These are phyloP conservation scores for Centropyge bicolor DNA, from an alignment of 2,797 vertebrate species.

Conservation along the genomic window DNA sequence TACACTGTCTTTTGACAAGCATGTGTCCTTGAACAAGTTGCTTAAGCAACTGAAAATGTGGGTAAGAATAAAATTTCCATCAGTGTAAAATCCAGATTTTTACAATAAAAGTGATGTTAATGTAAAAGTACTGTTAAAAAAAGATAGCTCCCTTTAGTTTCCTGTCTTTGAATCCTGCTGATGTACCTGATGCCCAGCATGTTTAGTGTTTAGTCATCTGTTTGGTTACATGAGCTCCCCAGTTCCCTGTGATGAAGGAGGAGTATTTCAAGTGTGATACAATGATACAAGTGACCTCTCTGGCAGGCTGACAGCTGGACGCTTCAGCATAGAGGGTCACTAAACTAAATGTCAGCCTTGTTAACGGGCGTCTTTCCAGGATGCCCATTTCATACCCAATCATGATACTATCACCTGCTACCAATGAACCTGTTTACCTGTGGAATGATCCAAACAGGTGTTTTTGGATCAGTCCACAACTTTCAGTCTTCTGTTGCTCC, in stretches of 20 bases:
- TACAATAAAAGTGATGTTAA: not conserved
- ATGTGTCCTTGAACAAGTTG: not conserved
- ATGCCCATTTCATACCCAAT: too few species aligned
- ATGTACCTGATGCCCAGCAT: constrained; percentile 21
- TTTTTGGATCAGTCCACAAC: too few species aligned
- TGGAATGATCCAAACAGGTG: too few species aligned
- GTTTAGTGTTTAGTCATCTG: constrained; percentile 58
- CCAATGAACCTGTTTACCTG: too few species aligned
- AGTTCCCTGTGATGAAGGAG: constrained; percentile 35
- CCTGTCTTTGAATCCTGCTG: constrained; percentile 8
- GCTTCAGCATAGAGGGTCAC: constrained; percentile 39
- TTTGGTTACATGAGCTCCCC: constrained; percentile 57
- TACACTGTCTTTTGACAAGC: too few species aligned
- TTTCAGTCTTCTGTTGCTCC: too few species aligned
- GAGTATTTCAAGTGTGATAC: constrained; percentile 53
- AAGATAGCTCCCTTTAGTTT: constrained; percentile 7
- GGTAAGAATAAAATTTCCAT: not conserved
- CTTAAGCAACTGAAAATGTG: not conserved
- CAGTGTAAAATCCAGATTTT: not conserved
- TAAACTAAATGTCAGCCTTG: constrained; percentile 25
- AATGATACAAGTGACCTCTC: constrained; percentile 36
- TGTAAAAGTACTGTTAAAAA: not conserved
- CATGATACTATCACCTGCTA: too few species aligned
- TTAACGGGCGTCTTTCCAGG: too few species aligned
- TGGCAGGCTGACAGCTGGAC: constrained; percentile 31